Percentiles rank a stretch among this genome's conserved stretches.
Conservation (phyloP, 2,113 vertebrate genomes). For the Glaucidium brasilianum region DNA sequence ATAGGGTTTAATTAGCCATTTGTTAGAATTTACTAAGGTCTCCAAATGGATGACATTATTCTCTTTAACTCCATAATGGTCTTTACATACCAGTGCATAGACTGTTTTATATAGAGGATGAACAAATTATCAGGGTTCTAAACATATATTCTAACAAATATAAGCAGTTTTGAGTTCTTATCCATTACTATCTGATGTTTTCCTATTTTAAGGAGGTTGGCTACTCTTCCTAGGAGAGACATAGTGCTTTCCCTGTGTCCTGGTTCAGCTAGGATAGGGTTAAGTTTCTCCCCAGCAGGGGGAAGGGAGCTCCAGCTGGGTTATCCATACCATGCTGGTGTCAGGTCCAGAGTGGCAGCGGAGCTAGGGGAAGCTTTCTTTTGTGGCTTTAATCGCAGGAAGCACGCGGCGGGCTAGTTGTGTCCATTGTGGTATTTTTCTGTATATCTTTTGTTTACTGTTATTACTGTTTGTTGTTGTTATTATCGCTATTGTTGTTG, state of each 20-base stretch:
- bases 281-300: no score
- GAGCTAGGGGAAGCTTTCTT: no score
- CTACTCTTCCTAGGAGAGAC: not conserved
- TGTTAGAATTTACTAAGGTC: not conserved
- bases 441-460: no score
- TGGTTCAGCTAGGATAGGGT: no score
- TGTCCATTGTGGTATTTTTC: no score
- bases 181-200: not conserved
- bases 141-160: not conserved
- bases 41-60: not conserved
- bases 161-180: not conserved
- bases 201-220: not conserved
- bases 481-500: no score
- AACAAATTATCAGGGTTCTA: not conserved
- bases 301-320: no score
- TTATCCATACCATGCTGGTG: no score
- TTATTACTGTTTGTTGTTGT: no score
- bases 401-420: no score
- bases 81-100: not conserved
- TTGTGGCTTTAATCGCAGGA: no score
- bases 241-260: fast-evolving
- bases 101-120: not conserved
- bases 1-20: not conserved
- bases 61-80: not conserved
- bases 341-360: no score